Evolutionary conservation across 2,113 vertebrate species (phyloP), one percentile per base, ranked within the genome.

Genomic region (Nerophis ophidion): DNA sequence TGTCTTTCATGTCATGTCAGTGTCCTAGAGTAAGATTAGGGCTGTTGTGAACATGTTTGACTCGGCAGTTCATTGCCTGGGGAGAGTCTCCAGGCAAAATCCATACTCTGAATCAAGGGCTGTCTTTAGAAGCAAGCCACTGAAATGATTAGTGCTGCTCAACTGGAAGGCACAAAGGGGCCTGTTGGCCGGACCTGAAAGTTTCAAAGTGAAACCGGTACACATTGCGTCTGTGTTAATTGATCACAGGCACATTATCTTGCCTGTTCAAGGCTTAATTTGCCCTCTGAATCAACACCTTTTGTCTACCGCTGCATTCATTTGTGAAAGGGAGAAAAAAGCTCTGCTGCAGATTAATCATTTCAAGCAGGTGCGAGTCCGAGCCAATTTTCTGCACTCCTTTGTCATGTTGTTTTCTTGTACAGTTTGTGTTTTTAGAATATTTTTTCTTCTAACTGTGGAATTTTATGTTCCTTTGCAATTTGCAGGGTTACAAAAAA

Each of bases 31-130:
- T 90, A 86, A 90, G 90, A 91, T 90, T 88, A 91, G 86, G 76
- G 77, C 80, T 84, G 87, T 91, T 90, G 84, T 89, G 89, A 91
- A 89, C 90, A 80, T 89, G 88, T 87, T 89, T 88, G 87, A 87
- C 71, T 89, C 79, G 86, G 88, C 88, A 86, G 88, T 86, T 81
- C 84, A 77, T 88, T 72, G 90, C 92, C 93, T 82, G 78, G 87
- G 92, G 93, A 94, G 79, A 84, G 86, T 93, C 91, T 88, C 74
- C 81, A 75, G 92, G 92, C 91, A 78, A 92, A 89, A 88, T 90
- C 88, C 89, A 85, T 89, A 85, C 82, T 83, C 86, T 74, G 84
- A 88, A 80, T 79, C 72, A 76, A 83, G 77, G 60, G 83, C 75
- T 67, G 78, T 80, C 88, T 91, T 84, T 86, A 91, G 91, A 91